Evolutionary conservation across 2,888 invertebrate genomes (phyloP).

Genomic region (Tetragnatha montana): DNA sequence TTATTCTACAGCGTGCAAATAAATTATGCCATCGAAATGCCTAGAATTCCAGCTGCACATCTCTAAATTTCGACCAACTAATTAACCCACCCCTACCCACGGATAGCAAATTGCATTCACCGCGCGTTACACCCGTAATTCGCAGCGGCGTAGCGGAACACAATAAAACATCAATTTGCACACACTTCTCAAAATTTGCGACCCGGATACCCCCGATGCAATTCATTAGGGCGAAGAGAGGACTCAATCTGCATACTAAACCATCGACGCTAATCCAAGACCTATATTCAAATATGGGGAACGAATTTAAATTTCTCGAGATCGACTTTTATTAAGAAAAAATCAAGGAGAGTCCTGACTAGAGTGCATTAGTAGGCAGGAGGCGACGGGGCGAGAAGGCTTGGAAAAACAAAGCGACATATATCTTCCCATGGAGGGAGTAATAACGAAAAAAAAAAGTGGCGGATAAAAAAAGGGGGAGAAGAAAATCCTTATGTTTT

Average conservation of each 20-base stretch:
- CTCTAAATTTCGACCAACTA: too few relatives aligned
- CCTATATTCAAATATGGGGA: background rate
- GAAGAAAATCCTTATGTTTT: slow-evolving; percentile 58
- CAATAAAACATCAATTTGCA: too few relatives aligned
- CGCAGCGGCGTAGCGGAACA: too few relatives aligned
- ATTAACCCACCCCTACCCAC: too few relatives aligned
- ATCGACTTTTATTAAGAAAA: background rate
- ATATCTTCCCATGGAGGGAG: background rate
- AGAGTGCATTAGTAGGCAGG: background rate
- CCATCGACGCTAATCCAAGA: background rate
- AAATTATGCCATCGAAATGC: too few relatives aligned
- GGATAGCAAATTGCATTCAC: too few relatives aligned
- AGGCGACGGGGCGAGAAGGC: background rate
- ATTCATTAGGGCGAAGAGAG: background rate
- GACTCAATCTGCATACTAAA: background rate
- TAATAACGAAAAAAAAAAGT: slow-evolving; percentile 15
- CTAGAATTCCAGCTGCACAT: too few relatives aligned
- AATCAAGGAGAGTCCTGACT: background rate
- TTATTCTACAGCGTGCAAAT: too few relatives aligned
- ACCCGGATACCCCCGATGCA: background rate
- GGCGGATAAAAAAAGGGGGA: slow-evolving; percentile 16
- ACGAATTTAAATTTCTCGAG: background rate
- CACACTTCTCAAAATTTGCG: too few relatives aligned
- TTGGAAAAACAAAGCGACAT: slow-evolving; percentile 4
- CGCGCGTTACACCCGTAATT: too few relatives aligned